Evolutionary conservation across 2,113 vertebrate genomes (phyloP), one percentile per base, ranked within the genome.

Genomic region (Amphiprion percula): DNA sequence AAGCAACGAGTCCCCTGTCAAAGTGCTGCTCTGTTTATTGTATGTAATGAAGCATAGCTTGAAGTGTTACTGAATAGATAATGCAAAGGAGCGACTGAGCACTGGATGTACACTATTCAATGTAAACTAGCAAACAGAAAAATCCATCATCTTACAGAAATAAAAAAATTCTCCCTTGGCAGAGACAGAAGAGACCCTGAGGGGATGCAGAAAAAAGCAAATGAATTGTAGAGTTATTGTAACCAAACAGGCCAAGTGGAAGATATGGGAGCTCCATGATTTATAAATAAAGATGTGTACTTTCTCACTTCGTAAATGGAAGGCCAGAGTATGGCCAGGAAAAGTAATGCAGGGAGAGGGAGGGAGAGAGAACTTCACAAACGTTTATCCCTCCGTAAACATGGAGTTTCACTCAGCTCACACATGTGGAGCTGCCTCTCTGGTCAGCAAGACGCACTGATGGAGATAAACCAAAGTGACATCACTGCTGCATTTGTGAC

Each of bases 391-490:
- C 73, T 83, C 23, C 66, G 65, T 90, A 87, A 91, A 93, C 88
- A 90, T n/a, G 65, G 80, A 92, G 87, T 87, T 91, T 88, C 89
- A 92, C 92, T 92, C 89, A 91, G 90, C 89, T 87, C 77, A 49
- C 72, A 87, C 82, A 74, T 80, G 77, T 83, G 77, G 64, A 52
- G 50, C 55, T 23, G 82, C 65, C 69, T 70, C 83, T 56, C 52
- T 70, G 84, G 81, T 87, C 85, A 84, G 78, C 61, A 77, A 52
- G 77, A 77, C 0, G 83, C 86, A 87, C 77, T 72, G 81, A 89
- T 73, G 86, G 85, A 87, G 88, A 87, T 90, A 85, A 93, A 87
- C 87, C 74, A 84, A 90, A 88, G 89, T 90, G 91, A 93, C 93
- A 91, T 87, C 62, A 71, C 59, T 19, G 68, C 88, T 87, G 59